Conservation (phyloP, 2,113 vertebrate genomes). For the Paedocypris sp. region DNA sequence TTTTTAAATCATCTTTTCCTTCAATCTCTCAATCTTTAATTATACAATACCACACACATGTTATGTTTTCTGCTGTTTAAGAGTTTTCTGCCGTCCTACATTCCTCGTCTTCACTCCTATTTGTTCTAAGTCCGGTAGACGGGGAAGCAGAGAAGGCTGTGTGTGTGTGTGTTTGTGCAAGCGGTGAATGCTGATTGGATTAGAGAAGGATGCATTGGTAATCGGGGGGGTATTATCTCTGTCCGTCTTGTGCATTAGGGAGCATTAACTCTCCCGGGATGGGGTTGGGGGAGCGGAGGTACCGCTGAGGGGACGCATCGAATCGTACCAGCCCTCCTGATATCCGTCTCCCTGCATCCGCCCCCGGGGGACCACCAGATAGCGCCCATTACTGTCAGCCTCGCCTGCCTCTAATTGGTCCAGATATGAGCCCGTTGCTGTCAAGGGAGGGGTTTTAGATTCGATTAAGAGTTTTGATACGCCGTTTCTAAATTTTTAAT, state of each 20-base stretch:
- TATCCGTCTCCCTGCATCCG: slow-evolving; percentile 9
- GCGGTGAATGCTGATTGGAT: slow-evolving; percentile 34
- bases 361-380: slow-evolving; percentile 49
- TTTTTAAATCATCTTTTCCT: too few relatives aligned
- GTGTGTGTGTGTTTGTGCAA: slow-evolving; percentile 16
- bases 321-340: slow-evolving; percentile 12
- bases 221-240: slow-evolving; percentile 38
- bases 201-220: slow-evolving; percentile 31
- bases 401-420: slow-evolving; percentile 58
- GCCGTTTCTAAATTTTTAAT: slow-evolving; percentile 63
- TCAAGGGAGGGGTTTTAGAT: slow-evolving; percentile 51
- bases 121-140: background rate
- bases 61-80: too few relatives aligned
- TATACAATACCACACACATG: too few relatives aligned
- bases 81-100: too few relatives aligned
- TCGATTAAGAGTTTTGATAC: slow-evolving; percentile 56
- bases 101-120: background rate
- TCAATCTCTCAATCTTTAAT: too few relatives aligned
- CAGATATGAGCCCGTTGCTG: slow-evolving; percentile 50
- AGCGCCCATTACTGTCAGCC: slow-evolving; percentile 64
- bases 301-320: slow-evolving; percentile 43
- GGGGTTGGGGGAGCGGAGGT: slow-evolving; percentile 41
- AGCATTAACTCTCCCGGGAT: slow-evolving; percentile 32
- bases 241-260: slow-evolving; percentile 36
- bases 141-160: background rate